Percentiles rank a stretch among this genome's conserved stretches.
Conservation (phyloP, 2,113 vertebrate species). For the Elephas maximus region DNA sequence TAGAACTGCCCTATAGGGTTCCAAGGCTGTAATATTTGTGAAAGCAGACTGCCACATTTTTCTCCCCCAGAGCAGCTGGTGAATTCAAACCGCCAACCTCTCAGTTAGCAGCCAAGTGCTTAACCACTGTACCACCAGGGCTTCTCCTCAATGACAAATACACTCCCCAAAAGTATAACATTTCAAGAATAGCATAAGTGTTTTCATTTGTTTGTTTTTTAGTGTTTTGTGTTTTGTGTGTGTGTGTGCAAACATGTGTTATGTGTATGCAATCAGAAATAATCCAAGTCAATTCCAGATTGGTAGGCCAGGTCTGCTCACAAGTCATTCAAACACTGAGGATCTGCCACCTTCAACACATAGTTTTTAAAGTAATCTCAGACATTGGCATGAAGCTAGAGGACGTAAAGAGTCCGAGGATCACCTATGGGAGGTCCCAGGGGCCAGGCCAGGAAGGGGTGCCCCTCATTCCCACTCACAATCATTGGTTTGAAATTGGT, state of each 20-base stretch:
- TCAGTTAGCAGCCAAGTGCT: too few relatives aligned
- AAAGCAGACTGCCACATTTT: too few relatives aligned
- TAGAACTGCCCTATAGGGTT: too few relatives aligned
- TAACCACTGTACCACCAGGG: too few relatives aligned
- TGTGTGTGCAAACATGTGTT: background rate
- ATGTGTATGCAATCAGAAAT: background rate
- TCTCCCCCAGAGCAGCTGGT: too few relatives aligned
- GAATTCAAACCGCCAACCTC: too few relatives aligned
- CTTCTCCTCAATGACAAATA: background rate
- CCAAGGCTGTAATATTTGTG: too few relatives aligned
- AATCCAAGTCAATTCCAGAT: background rate
- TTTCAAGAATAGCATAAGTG: background rate
- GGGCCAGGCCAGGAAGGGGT: background rate
- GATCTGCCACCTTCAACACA: background rate
- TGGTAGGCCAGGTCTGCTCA: background rate
- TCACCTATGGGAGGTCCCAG: background rate
- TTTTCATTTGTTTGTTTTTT: background rate
- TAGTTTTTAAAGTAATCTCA: background rate
- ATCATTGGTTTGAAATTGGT: background rate
- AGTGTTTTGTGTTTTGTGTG: background rate
- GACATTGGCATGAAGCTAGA: background rate
- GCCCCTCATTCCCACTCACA: background rate
- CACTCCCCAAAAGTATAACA: background rate
- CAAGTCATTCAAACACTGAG: constrained; percentile 16
- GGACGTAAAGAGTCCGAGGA: background rate